These are phyloP conservation scores for Porites rus DNA, from an alignment of 92 coral and sea anemone genomes.

Conservation along the genomic window DNA sequence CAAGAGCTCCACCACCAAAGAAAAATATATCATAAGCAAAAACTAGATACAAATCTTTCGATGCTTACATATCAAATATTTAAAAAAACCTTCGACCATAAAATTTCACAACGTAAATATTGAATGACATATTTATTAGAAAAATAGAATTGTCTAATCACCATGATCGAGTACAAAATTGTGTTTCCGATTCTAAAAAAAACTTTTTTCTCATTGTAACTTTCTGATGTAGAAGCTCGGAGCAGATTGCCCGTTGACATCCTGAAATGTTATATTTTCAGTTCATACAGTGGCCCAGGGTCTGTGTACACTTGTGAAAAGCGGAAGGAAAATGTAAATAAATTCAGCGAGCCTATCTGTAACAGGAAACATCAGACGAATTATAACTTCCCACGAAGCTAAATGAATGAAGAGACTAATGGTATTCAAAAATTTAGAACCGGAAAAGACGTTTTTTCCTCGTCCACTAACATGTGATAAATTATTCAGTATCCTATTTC, in stretches of 20 bases:
- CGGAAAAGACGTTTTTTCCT: too few relatives aligned
- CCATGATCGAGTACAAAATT: slow-evolving; percentile 2
- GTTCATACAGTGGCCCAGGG: background rate
- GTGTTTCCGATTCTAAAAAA: background rate
- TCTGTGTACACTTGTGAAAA: too few relatives aligned
- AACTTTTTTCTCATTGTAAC: background rate
- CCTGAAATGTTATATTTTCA: too few relatives aligned
- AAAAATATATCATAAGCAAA: background rate
- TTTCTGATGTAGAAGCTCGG: background rate
- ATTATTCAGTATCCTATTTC: too few relatives aligned
- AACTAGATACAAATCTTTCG: background rate
- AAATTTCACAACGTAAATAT: slow-evolving; percentile 1
- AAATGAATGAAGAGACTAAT: too few relatives aligned
- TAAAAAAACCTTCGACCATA: background rate
- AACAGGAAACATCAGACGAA: background rate
- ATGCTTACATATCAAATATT: too few relatives aligned
- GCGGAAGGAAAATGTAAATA: background rate
- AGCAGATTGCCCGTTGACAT: background rate
- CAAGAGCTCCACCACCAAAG: background rate
- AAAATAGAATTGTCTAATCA: slow-evolving; percentile 11
- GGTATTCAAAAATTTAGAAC: too few relatives aligned
- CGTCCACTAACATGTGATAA: too few relatives aligned
- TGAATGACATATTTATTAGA: background rate
- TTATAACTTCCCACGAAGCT: background rate
- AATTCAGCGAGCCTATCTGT: background rate